Base-by-base conservation (phyloP, 2,888 invertebrate species). In the Cenopis cana region DNA sequence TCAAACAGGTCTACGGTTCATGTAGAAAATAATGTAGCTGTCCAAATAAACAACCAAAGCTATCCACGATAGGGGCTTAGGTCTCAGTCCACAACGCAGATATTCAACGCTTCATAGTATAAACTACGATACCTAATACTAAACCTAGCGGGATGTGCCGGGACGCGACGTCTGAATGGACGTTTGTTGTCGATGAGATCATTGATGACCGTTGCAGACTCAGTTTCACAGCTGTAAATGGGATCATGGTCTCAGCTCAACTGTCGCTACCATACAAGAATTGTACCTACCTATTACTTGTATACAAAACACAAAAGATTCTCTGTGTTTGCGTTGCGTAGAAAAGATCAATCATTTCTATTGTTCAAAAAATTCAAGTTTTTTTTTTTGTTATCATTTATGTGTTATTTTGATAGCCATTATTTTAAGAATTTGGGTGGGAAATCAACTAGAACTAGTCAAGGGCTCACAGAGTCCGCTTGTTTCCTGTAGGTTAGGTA, bases 191-290 rank as follows among this genome's bases (percentile, higher is more conserved):
- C 59, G 59, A 59, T 59, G 41, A 59, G 59, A 24, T 59, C 59
- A 59, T 41, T 59, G 59, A 59, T 41, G 59, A 59, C 59, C 59
- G 41, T 41, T 59, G 41, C 59, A 59, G 59, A 41, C 10, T 41
- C 46, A 46, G 3, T 46, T 14, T 4, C 41, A 41, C 41, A 59
- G 38, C 20, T 59, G 41, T 20, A 41, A 59, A 41, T 41, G 24
- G 41, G 24, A 46, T 59, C 59, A 59, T 24, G 24, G 24, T 41
- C 4, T 59, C 59, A 46, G n/a, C 14, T 41, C 59, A 46, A 46
- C 14, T 41, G 4, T 41, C 6, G n/a, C 2, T 9, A 49, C 4
- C 41, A 41, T 12, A 5, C 11, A 38, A 3, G 14, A 38, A 38
- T 38, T 38, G 11, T 11, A 12, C 38, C 38, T 38, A 38, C 38